A percentile compares a stretch with the other conserved stretches of the same genome.
Evolutionary conservation across 2,113 vertebrate species (phyloP).

Genomic region (Turdus rufiventris): DNA sequence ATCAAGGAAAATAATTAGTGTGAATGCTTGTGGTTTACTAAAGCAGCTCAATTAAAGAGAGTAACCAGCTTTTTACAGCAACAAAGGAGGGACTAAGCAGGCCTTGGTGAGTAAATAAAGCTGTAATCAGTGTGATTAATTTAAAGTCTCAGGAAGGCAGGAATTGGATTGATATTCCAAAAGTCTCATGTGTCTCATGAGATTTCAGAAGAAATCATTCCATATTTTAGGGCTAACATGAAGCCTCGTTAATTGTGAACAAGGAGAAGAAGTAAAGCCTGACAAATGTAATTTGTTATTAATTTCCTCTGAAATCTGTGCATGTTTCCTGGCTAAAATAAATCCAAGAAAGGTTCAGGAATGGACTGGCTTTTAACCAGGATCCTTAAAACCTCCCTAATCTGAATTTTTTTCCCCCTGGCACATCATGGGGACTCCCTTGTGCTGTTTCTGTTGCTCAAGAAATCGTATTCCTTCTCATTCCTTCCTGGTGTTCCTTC

Average conservation of each 20-base stretch:
- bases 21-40: conserved; percentile 65
- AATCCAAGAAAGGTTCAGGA: background rate
- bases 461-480: background rate
- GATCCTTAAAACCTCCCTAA: background rate
- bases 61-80: conserved; percentile 73
- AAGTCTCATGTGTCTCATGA: conserved; percentile 44
- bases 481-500: background rate
- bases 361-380: background rate
- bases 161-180: conserved; percentile 61
- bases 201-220: conserved; percentile 34
- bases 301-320: background rate
- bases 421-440: too few species aligned
- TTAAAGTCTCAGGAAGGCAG: conserved; percentile 66
- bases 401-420: background rate
- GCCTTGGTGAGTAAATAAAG: conserved; percentile 78
- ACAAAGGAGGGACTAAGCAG: conserved; percentile 66
- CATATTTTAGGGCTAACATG: background rate
- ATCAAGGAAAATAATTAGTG: conserved; percentile 76
- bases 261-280: background rate
- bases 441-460: background rate
- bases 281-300: background rate
- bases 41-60: conserved; percentile 74
- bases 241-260: conserved; percentile 35
- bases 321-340: background rate
- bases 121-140: conserved; percentile 77